Evolutionary conservation across 2,888 invertebrate genomes (phyloP), one percentile per base, ranked within the genome.

Genomic region (Elysia crispata): DNA sequence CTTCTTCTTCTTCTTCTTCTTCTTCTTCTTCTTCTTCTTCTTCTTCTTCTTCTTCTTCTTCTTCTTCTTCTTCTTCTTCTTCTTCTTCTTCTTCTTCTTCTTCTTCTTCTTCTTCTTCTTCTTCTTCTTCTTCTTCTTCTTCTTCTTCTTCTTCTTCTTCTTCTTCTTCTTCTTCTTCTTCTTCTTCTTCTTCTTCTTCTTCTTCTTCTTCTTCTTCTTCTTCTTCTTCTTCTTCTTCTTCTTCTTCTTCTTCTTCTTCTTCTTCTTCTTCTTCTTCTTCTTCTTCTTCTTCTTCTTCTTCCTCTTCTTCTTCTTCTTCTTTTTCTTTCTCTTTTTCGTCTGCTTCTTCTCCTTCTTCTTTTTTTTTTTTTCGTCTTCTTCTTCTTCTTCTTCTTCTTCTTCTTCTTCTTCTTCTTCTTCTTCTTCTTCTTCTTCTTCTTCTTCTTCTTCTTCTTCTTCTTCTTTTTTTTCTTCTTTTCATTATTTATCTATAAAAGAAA

Each of bases 231-330:
- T 31, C n/a, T n/a, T 30, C 30, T 25, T 31, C 31, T n/a, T 30
- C 30, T 30, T 31, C 31, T n/a, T 30, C 13, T 25, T 31, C n/a
- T n/a, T 30, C 13, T 11, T 8, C 8, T 31, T 69, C 31, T 30
- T 13, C 13, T 31, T 69, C 69, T 69, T n/a, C 13, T n/a, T 69
- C 69, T 69, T 30, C n/a, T n/a, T 31, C 30, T 69, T n/a, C 30
- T 13, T 25, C 69, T 31, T 18, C 31, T n/a, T n/a, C 69, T 69
- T 31, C 30, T n/a, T 30, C 69, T 31, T n/a, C 31, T 30, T 31
- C 69, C 31, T 30, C 30, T n/a, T 31, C 69, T 31, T n/a, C 30
- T 31, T 31, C 69, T 31, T 31, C 30, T n/a, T n/a, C 69, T 31
- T 31, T 31, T n/a, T 13, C 18, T 31, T 11, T n/a, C 13, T 11